Evolutionary conservation across 2,888 invertebrate species (phyloP).

Genomic region (Xestobium rufovillosum): DNA sequence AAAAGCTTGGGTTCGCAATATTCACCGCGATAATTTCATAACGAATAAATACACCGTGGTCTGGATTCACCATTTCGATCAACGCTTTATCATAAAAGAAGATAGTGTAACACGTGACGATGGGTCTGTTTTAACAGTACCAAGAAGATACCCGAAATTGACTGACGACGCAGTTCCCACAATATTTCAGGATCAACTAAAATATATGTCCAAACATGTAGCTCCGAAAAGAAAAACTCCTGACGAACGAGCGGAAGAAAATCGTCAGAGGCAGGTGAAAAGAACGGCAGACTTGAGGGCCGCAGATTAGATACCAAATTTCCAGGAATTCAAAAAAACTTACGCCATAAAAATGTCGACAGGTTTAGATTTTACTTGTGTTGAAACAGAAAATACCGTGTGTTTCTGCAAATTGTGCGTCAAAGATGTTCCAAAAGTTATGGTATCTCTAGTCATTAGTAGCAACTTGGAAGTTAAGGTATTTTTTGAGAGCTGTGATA

Average conservation of each 20-base stretch:
- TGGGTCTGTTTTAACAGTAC: not conserved
- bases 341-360: not conserved
- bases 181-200: slow-evolving; percentile 4
- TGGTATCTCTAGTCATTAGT: too few species aligned
- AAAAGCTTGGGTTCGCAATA: slow-evolving; percentile 5
- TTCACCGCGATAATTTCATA: slow-evolving; percentile 3
- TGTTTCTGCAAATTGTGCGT: too few species aligned
- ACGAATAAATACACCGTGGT: not conserved
- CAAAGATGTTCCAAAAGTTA: too few species aligned
- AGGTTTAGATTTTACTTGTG: too few species aligned
- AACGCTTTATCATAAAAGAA: too few species aligned
- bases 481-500: too few species aligned
- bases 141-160: slow-evolving; percentile 2
- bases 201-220: not conserved
- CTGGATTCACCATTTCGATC: slow-evolving; percentile 4
- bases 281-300: not conserved
- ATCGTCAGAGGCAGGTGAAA: not conserved
- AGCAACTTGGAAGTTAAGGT: too few species aligned
- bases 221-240: slow-evolving; percentile 1
- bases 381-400: too few species aligned
- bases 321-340: slow-evolving; percentile 1
- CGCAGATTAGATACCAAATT: not conserved
- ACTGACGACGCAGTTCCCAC: slow-evolving; percentile 3
- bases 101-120: not conserved
- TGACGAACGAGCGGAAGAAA: slow-evolving; percentile 5